phyloP scores from a whole-genome alignment of 2,113 vertebrate species.

The Indri indri region DNA sequence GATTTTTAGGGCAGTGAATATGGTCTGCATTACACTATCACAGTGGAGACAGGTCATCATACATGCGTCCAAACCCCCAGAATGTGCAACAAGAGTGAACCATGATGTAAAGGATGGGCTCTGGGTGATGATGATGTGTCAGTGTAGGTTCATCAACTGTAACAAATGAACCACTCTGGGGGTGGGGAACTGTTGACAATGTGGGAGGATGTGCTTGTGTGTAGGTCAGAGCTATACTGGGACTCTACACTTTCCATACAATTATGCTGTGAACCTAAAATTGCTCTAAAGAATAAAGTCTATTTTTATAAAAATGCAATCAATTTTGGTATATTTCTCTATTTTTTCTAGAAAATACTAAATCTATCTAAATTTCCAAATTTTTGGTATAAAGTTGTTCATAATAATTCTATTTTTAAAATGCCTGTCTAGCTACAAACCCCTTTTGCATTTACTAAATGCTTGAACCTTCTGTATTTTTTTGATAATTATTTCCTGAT shows the following conservation, averaged over 20 bases:
- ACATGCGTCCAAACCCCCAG: background rate
- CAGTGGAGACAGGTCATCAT: background rate
- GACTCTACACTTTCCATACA: background rate
- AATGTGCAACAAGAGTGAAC: background rate
- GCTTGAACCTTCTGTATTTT: background rate
- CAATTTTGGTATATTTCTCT: background rate
- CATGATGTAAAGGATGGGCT: background rate
- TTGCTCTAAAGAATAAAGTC: background rate
- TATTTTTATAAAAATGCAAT: background rate
- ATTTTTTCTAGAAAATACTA: background rate
- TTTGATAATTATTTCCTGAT: background rate
- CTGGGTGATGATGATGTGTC: background rate
- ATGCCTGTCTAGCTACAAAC: background rate
- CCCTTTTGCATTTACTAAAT: background rate
- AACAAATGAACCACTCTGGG: background rate
- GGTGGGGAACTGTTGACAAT: background rate
- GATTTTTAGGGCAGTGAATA: background rate
- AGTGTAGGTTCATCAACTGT: background rate
- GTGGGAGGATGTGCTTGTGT: background rate
- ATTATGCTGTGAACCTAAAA: background rate
- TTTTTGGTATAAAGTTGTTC: background rate
- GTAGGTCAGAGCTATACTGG: background rate
- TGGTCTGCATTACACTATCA: background rate
- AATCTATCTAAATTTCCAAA: background rate
- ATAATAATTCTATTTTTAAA: background rate